Conservation (phyloP, 1,140 invertebrate species). For the Lineus longissimus region DNA sequence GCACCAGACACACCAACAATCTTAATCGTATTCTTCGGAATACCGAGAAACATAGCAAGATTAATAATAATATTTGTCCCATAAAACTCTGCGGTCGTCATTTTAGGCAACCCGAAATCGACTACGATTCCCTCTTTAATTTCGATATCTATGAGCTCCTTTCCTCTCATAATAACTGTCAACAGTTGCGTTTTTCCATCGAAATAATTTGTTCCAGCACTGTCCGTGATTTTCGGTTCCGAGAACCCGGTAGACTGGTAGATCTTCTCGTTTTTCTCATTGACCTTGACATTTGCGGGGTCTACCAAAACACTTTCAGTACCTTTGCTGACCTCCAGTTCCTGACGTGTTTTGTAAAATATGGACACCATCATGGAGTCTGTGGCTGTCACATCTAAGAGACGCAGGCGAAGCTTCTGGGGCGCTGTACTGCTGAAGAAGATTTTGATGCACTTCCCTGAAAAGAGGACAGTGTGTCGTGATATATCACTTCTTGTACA, state of each 20-base stretch:
- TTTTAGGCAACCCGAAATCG: slow-evolving; percentile 24
- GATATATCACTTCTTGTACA: too few species aligned
- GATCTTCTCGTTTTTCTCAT: not conserved
- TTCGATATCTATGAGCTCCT: slow-evolving; percentile 19
- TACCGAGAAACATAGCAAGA: slow-evolving; percentile 40
- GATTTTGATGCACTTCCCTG: slow-evolving; percentile 33
- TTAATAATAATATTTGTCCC: slow-evolving; percentile 41
- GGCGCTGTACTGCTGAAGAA: slow-evolving; percentile 42
- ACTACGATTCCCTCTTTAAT: slow-evolving; percentile 27
- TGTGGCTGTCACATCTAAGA: slow-evolving; percentile 29
- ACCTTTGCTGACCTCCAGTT: slow-evolving; percentile 41
- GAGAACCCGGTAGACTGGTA: not conserved
- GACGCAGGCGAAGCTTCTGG: slow-evolving; percentile 31
- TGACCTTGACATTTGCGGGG: not conserved
- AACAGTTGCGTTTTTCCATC: slow-evolving; percentile 30
- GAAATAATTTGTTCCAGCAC: slow-evolving; percentile 31
- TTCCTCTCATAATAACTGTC: slow-evolving; percentile 28
- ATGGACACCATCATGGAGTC: slow-evolving; percentile 33
- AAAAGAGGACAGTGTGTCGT: not conserved
- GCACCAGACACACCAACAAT: slow-evolving; percentile 35
- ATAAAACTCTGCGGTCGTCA: slow-evolving; percentile 44
- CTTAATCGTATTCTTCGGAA: slow-evolving; percentile 35
- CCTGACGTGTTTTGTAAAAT: slow-evolving; percentile 33
- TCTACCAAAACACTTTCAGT: not conserved
- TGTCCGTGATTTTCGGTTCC: slow-evolving; percentile 6